Evolutionary conservation across 2,888 invertebrate species (phyloP).

Genomic region (Acleris literana): DNA sequence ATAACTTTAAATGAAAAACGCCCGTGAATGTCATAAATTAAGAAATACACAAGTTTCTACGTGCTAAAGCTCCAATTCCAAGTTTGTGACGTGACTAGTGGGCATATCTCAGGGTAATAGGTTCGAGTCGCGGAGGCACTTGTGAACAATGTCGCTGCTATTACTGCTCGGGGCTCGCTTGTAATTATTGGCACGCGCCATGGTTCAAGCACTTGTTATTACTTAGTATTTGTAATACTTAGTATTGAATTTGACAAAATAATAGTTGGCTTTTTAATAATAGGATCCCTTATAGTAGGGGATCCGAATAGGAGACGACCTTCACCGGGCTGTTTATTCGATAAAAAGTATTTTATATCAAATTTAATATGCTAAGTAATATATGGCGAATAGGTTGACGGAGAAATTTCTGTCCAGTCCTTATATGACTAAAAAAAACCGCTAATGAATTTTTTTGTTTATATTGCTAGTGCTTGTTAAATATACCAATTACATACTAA

Average conservation of each 20-base stretch:
- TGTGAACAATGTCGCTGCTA: conserved; percentile 41
- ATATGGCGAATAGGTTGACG: too few species aligned
- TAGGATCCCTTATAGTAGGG: background rate
- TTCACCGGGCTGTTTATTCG: too few species aligned
- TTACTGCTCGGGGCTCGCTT: conserved; percentile 14
- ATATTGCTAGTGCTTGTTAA: too few species aligned
- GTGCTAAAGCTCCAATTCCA: conserved; percentile 35
- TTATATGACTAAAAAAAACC: too few species aligned
- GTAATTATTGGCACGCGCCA: conserved; percentile 43
- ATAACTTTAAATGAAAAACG: background rate
- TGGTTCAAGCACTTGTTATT: background rate
- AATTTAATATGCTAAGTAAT: too few species aligned
- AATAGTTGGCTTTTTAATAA: background rate
- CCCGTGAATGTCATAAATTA: background rate
- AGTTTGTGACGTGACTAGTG: conserved; percentile 57
- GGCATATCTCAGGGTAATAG: conserved; percentile 48
- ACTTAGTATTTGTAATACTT: background rate
- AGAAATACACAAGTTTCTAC: conserved; percentile 47
- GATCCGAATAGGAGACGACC: too few species aligned
- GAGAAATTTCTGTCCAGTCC: too few species aligned
- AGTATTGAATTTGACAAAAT: too few species aligned
- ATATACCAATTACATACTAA: too few species aligned
- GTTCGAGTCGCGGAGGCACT: conserved; percentile 40
- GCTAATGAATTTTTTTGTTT: too few species aligned
- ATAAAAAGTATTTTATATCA: too few species aligned